Base-by-base conservation (phyloP, 2,113 vertebrate genomes). In the Ctenomys sociabilis region DNA sequence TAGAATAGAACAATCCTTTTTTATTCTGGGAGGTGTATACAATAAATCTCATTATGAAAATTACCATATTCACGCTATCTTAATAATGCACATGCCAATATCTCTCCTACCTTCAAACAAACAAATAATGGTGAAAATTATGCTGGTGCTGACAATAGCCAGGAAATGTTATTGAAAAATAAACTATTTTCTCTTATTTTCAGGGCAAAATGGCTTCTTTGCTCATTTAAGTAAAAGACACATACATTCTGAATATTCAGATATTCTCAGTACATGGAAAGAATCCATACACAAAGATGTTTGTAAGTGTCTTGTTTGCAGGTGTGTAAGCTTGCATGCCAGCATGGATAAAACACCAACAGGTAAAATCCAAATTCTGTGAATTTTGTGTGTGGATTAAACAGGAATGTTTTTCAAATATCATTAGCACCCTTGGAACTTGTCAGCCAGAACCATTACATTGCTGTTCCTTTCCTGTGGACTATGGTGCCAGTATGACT, bases 11-110 rank as follows among this genome's bases (percentile, higher is more conserved):
- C n/a, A 19, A 11, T 94, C 54, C 22, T 92, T 81, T 96, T 96
- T 96, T 97, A 96, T 95, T 97, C 96, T 83, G 95, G 59, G 17
- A 98, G 57, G 94, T 16, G 0, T 95, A 61, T 94, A 91, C 72
- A 94, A 97, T 95, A 97, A 97, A 97, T 98, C 90, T 95, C 96
- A 97, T 97, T 97, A 97, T 87, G 24, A 97, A 98, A 96, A 98
- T 97, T 96, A 92, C 75, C 37, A 96, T 91, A 96, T 95, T 95
- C 90, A 96, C 30, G 70, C 91, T 97, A 96, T 97, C 97, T 98
- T 94, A 97, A 83, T 97, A 97, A 95, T 91, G 77, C 93, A 96
- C n/a, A 97, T 97, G 77, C 49, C 52, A 94, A 35, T 97, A 95
- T 95, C 81, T 94, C 73, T 24, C 86, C 64, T 63, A 97, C 59